Percentiles rank a stretch among this genome's conserved stretches.
Conservation (phyloP, 2,113 vertebrate genomes). For the Naja naja region DNA sequence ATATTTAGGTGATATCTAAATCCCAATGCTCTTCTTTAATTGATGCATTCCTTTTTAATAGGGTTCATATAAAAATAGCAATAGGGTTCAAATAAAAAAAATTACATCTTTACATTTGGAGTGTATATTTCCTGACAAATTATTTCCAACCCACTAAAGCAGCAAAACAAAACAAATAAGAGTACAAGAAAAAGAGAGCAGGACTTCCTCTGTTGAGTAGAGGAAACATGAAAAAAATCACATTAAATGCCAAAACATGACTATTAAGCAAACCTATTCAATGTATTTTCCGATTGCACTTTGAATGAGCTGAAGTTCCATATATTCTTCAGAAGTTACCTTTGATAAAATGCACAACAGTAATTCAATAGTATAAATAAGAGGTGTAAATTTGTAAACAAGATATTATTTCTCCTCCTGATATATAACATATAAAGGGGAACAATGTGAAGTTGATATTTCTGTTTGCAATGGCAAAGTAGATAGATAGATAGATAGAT, state of each 20-base stretch:
- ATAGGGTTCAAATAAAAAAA: slow-evolving; percentile 40
- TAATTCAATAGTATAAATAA: neutral
- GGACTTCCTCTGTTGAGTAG: neutral
- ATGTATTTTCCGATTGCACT: neutral
- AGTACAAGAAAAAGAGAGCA: neutral
- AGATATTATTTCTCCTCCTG: neutral
- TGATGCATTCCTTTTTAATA: slow-evolving; percentile 27
- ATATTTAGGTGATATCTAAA: neutral
- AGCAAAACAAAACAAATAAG: slow-evolving; percentile 21
- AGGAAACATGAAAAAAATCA: neutral
- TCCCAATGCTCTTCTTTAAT: slow-evolving; percentile 33
- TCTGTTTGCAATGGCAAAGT: neutral
- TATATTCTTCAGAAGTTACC: neutral
- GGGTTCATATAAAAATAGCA: neutral
- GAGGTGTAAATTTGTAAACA: neutral
- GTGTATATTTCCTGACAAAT: slow-evolving; percentile 52
- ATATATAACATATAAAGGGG: neutral
- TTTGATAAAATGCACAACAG: neutral
- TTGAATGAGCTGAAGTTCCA: neutral
- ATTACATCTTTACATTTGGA: neutral
- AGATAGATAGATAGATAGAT: too few species aligned
- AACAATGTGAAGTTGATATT: neutral
- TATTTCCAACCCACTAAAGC: slow-evolving; percentile 40
- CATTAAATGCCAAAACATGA: neutral
- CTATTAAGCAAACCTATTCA: neutral